phyloP scores from a whole-genome alignment of 1,140 invertebrate species.

The Phthorimaea operculella region DNA sequence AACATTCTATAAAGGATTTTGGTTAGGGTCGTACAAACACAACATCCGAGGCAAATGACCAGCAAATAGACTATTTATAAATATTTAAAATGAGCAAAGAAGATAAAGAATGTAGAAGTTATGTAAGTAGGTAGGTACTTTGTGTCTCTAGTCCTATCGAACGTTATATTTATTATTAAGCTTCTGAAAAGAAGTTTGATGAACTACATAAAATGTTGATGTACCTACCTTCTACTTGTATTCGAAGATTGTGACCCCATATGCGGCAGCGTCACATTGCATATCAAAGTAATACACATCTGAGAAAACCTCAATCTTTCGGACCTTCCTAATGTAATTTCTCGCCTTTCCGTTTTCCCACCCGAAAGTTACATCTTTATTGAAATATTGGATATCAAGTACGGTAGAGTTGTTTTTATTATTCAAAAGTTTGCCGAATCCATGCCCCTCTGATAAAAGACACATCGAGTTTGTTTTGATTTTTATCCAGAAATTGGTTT shows the following conservation, averaged over 20 bases:
- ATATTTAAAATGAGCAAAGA: too few relatives aligned
- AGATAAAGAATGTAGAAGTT: too few relatives aligned
- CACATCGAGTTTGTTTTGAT: slow-evolving; percentile 34
- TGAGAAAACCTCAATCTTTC: slow-evolving; percentile 47
- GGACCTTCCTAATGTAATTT: slow-evolving; percentile 62
- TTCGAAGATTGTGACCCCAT: not conserved
- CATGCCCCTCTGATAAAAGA: slow-evolving; percentile 23
- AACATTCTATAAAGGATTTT: slow-evolving; percentile 52
- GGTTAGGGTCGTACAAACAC: not conserved
- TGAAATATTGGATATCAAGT: slow-evolving; percentile 62
- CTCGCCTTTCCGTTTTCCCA: slow-evolving; percentile 51
- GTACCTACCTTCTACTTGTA: too few relatives aligned
- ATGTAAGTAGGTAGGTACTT: too few relatives aligned
- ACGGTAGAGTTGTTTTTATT: slow-evolving; percentile 53
- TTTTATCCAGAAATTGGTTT: slow-evolving; percentile 28
- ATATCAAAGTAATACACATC: slow-evolving; percentile 30
- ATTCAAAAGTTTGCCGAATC: slow-evolving; percentile 42
- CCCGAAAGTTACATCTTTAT: slow-evolving; percentile 52
- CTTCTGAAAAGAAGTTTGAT: too few relatives aligned
- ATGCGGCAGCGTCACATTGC: not conserved
- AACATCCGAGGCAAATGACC: too few relatives aligned
- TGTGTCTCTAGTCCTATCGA: too few relatives aligned
- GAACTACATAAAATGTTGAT: too few relatives aligned
- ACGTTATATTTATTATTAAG: too few relatives aligned
- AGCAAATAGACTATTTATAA: too few relatives aligned